Evolutionary conservation across 2,888 invertebrate genomes (phyloP).

Genomic region (Parapristionchus giblindavisi): DNA sequence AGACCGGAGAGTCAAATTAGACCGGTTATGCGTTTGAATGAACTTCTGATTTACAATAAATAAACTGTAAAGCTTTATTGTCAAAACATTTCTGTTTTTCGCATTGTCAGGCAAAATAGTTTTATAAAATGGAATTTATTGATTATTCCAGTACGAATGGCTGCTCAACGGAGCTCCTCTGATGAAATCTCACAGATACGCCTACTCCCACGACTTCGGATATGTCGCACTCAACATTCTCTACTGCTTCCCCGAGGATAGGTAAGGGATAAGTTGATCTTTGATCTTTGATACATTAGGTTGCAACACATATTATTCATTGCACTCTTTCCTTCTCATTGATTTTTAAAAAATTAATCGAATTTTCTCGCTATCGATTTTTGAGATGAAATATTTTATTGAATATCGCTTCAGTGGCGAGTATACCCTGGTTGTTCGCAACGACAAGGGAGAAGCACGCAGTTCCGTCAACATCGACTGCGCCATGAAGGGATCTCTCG

Average conservation of each 20-base stretch:
- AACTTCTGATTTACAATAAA: too few species aligned
- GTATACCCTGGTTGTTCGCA: conserved; percentile 78
- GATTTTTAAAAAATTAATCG: not conserved
- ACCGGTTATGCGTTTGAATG: too few species aligned
- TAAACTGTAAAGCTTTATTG: too few species aligned
- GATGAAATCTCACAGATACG: conserved; percentile 79
- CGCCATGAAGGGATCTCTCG: conserved; percentile 63
- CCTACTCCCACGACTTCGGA: conserved; percentile 84
- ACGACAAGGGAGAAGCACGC: conserved; percentile 91
- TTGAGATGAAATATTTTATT: not conserved
- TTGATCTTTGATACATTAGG: not conserved
- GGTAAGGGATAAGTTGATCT: conserved; percentile 77
- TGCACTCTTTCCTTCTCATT: not conserved
- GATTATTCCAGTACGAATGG: conserved; percentile 83
- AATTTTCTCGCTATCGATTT: not conserved
- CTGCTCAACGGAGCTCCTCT: conserved; percentile 93
- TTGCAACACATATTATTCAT: not conserved
- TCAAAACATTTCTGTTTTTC: too few species aligned
- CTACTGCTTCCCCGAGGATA: conserved; percentile 95
- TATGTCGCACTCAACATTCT: conserved; percentile 94
- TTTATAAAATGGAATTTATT: conserved; percentile 63
- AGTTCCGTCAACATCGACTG: conserved; percentile 79
- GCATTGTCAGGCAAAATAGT: too few species aligned
- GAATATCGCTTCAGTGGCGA: conserved; percentile 78
- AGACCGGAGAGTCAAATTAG: too few species aligned